Conservation (phyloP, 1,140 invertebrate species). For the Cotesia chilonis region DNA sequence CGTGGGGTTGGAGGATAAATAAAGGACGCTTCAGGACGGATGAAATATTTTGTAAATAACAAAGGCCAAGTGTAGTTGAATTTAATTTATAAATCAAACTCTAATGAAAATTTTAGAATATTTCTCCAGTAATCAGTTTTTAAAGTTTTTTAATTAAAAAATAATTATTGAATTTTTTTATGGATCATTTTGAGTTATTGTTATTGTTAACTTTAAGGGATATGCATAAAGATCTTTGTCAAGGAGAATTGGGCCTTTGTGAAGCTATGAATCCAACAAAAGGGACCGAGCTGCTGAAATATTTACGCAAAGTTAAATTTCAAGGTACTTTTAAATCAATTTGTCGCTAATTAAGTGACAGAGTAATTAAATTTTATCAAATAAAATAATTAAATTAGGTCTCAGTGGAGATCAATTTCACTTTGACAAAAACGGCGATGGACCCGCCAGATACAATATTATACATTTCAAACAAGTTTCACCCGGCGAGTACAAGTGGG, state of each 20-base stretch:
- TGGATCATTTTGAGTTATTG: background rate
- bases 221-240: conserved; percentile 85
- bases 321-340: conserved; percentile 69
- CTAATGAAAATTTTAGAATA: too few species aligned
- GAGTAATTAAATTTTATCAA: background rate
- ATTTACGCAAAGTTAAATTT: conserved; percentile 85
- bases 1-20: too few species aligned
- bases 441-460: conserved; percentile 93
- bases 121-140: too few species aligned
- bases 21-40: too few species aligned
- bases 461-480: conserved; percentile 90
- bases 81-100: too few species aligned
- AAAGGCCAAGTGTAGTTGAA: too few species aligned
- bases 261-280: conserved; percentile 88
- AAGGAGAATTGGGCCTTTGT: conserved; percentile 78
- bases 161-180: background rate
- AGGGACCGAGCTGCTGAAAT: conserved; percentile 82
- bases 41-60: too few species aligned
- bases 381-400: conserved; percentile 61
- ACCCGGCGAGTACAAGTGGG: conserved; percentile 81
- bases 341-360: conserved; percentile 43
- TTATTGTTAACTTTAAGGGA: conserved; percentile 62
- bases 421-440: conserved; percentile 90
- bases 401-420: conserved; percentile 89
- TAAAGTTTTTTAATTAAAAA: too few species aligned